Conservation (phyloP, 2,888 invertebrate species). For the Carcina quercana region DNA sequence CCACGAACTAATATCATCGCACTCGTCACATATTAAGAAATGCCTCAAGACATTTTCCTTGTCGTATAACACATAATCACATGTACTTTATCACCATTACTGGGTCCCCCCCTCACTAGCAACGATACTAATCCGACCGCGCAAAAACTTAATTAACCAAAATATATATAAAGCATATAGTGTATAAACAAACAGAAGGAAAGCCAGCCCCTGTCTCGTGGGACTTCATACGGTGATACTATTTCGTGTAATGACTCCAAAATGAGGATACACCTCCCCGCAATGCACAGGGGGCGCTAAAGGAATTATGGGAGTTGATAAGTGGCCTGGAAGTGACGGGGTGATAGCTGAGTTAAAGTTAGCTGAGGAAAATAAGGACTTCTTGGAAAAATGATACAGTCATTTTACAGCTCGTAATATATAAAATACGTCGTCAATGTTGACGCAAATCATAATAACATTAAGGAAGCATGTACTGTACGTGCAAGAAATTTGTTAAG, state of each 20-base stretch:
- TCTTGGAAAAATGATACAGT: too few relatives aligned
- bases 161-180: slow-evolving; percentile 60
- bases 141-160: slow-evolving; percentile 73
- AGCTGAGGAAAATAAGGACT: too few relatives aligned
- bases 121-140: slow-evolving; percentile 48
- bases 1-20: slow-evolving; percentile 3
- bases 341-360: too few relatives aligned
- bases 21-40: background rate
- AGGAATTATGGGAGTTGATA: background rate
- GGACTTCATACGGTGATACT: slow-evolving; percentile 68
- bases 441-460: too few relatives aligned
- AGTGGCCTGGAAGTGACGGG: too few relatives aligned
- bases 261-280: slow-evolving; percentile 65
- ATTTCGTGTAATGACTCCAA: slow-evolving; percentile 73
- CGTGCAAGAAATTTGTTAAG: too few relatives aligned
- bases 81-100: slow-evolving; percentile 41
- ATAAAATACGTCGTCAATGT: too few relatives aligned
- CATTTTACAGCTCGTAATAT: too few relatives aligned
- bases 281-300: slow-evolving; percentile 37
- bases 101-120: slow-evolving; percentile 29
- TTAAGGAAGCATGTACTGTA: too few relatives aligned
- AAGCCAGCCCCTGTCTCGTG: slow-evolving; percentile 59
- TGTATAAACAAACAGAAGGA: slow-evolving; percentile 62
- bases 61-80: slow-evolving; percentile 8
- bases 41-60: slow-evolving; percentile 5